Conservation (phyloP, 2,888 invertebrate species). For the Drosophila paranaensis region DNA sequence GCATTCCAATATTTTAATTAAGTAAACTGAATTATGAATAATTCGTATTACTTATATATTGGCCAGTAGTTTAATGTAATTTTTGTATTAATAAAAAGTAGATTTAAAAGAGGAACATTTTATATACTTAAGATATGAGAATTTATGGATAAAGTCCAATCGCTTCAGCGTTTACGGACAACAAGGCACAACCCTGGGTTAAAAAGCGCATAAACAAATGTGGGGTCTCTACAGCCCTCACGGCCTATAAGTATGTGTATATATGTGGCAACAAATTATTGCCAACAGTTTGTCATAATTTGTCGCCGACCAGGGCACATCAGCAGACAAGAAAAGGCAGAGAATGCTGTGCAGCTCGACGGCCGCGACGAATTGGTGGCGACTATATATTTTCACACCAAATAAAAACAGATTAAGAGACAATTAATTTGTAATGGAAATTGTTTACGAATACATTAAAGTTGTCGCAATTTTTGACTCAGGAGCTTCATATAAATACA, state of each 20-base stretch:
- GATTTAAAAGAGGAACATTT: neutral
- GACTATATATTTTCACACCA: conserved; percentile 30
- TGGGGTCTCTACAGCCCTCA: conserved; percentile 29
- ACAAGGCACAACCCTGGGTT: conserved; percentile 59
- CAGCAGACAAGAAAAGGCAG: conserved; percentile 11
- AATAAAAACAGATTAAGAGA: conserved; percentile 51
- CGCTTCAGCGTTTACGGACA: conserved; percentile 39
- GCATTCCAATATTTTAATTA: neutral
- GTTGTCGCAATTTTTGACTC: conserved; percentile 21
- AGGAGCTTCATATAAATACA: neutral
- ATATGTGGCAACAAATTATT: conserved; percentile 49
- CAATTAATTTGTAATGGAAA: conserved; percentile 44
- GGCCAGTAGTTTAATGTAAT: neutral
- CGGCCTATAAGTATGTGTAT: conserved; percentile 8
- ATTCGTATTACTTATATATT: no score
- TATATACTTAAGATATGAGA: neutral
- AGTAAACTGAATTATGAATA: neutral
- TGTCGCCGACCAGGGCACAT: conserved; percentile 42
- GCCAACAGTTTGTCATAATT: conserved; percentile 69
- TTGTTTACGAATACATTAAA: conserved; percentile 63
- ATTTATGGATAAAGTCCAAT: conserved; percentile 34
- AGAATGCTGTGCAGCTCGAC: conserved; percentile 9
- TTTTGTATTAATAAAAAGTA: no score
- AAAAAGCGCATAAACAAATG: conserved; percentile 63
- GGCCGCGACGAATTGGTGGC: conserved; percentile 22